Conservation (phyloP, 2,113 vertebrate genomes). For the Gallinago jamesoni region DNA sequence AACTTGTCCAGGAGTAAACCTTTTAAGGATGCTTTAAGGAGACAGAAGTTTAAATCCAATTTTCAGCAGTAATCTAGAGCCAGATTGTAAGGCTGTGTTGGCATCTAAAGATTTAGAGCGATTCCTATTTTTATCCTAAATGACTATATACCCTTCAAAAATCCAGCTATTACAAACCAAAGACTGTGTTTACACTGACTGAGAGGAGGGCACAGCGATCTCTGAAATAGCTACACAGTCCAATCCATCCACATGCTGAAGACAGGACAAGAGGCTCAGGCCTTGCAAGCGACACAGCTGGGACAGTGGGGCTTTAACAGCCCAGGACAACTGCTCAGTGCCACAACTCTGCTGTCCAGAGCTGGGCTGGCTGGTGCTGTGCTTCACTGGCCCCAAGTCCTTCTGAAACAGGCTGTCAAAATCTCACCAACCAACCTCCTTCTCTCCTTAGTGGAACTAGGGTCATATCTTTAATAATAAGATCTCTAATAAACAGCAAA, state of each 20-base stretch:
- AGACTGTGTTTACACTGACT: neutral
- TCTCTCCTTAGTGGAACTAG: neutral
- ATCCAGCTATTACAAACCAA: neutral
- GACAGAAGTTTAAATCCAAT: neutral
- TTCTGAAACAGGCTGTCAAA: neutral
- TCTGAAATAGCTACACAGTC: neutral
- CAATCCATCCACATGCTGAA: neutral
- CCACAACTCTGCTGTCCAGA: neutral
- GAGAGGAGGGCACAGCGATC: neutral
- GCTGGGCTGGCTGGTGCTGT: neutral
- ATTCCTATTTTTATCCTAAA: neutral
- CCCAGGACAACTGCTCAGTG: neutral
- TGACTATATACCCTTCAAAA: neutral
- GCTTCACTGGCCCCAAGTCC: neutral
- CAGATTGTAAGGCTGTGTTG: neutral
- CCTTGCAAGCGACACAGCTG: neutral
- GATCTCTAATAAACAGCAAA: neutral
- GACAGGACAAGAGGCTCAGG: neutral
- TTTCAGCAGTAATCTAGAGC: neutral
- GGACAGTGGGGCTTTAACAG: neutral
- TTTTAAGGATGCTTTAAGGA: conserved; percentile 17
- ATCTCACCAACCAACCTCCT: neutral
- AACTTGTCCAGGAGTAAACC: conserved; percentile 21
- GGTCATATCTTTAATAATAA: neutral
- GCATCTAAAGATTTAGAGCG: neutral